Conservation (phyloP, 2,888 invertebrate genomes). For the Nymphalis urticae region DNA sequence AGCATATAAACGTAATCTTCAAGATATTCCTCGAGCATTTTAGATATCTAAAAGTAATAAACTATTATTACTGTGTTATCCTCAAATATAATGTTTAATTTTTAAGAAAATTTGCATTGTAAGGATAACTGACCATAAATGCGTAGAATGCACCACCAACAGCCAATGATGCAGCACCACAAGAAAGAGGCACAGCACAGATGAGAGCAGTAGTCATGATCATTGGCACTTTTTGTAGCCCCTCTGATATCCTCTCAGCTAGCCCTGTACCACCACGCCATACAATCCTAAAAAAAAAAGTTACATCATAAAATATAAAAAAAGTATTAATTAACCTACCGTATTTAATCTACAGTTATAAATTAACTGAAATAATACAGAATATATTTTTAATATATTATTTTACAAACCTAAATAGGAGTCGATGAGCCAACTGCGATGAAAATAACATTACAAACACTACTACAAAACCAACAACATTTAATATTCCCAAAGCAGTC, state of each 20-base stretch:
- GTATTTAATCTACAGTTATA: not conserved
- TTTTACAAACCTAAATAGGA: constrained; percentile 81
- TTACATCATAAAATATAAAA: not conserved
- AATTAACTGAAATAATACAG: not conserved
- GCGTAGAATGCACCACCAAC: constrained; percentile 86
- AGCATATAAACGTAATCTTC: constrained; percentile 83
- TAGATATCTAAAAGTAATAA: constrained; percentile 81
- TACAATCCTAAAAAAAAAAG: constrained; percentile 55
- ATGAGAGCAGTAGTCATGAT: constrained; percentile 84
- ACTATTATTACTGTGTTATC: not conserved
- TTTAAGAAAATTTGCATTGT: not conserved
- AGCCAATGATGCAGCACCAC: constrained; percentile 87
- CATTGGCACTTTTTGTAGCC: constrained; percentile 85
- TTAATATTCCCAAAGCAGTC: constrained; percentile 82
- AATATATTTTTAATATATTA: not conserved
- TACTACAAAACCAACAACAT: constrained; percentile 76
- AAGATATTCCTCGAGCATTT: constrained; percentile 88
- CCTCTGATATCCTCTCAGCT: constrained; percentile 84
- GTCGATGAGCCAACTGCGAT: constrained; percentile 86
- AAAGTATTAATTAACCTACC: not conserved
- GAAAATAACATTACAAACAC: constrained; percentile 83
- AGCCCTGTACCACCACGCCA: constrained; percentile 70
- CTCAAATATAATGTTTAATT: not conserved
- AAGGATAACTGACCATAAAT: constrained; percentile 79
- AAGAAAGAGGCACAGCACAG: constrained; percentile 84